Percentiles rank a stretch among this genome's conserved stretches.
phyloP scores from a whole-genome alignment of 2,113 vertebrate species.

The Eonycteris spelaea region DNA sequence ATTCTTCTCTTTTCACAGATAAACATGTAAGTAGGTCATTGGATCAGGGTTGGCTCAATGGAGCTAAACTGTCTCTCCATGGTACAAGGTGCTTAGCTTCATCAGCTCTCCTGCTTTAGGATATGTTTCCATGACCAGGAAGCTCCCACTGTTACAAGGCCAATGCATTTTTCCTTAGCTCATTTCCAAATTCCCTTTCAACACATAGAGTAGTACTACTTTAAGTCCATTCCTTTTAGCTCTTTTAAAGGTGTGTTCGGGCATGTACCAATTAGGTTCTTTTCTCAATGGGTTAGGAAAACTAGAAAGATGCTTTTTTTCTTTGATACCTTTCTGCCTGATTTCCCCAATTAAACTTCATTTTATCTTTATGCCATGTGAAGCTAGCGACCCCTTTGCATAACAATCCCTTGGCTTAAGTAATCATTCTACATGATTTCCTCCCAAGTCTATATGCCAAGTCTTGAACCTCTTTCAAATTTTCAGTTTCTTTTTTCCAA shows the following conservation, averaged over 20 bases:
- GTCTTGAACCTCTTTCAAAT: background rate
- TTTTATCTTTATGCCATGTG: background rate
- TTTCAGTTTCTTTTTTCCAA: background rate
- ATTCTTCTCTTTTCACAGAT: background rate
- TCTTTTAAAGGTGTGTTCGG: background rate
- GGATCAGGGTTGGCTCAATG: background rate
- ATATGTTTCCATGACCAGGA: background rate
- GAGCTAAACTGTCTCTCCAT: background rate
- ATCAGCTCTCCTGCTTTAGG: background rate
- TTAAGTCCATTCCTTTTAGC: background rate
- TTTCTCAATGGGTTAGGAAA: background rate
- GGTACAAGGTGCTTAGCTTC: background rate
- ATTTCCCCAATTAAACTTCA: background rate
- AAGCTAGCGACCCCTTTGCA: background rate
- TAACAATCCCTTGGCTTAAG: background rate
- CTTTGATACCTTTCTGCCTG: background rate
- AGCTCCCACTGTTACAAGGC: background rate
- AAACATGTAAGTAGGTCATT: background rate
- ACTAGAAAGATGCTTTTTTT: background rate
- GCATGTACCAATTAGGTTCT: background rate
- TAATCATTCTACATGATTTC: background rate
- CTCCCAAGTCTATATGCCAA: background rate
- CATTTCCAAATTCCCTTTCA: background rate
- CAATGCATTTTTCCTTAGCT: background rate
- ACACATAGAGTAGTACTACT: background rate